Evolutionary conservation across 2,888 invertebrate genomes (phyloP).

Genomic region (Meliscaeva auricollis): DNA sequence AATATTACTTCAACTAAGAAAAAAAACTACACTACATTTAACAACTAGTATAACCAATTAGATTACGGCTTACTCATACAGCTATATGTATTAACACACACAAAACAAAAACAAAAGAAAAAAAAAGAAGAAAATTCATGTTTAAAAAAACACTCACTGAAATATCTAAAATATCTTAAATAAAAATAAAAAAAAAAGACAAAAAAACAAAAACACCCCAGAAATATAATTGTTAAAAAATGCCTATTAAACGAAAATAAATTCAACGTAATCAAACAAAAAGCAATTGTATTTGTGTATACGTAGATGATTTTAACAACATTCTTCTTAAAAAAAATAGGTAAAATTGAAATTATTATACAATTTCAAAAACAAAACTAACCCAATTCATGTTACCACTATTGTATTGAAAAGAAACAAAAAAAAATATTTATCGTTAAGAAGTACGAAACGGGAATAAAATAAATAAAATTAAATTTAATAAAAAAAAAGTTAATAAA

Average conservation of each 20-base stretch:
- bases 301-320: constrained; percentile 3
- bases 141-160: constrained; percentile 65
- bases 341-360: constrained; percentile 50
- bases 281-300: constrained; percentile 28
- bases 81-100: constrained; percentile 42
- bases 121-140: constrained; percentile 37
- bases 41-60: constrained; percentile 65
- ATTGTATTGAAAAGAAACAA: constrained; percentile 36
- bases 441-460: constrained; percentile 48
- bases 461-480: constrained; percentile 12
- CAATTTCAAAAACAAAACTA: constrained; percentile 50
- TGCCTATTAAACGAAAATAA: constrained; percentile 45
- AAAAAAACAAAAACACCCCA: too few relatives aligned
- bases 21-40: constrained; percentile 59
- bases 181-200: constrained; percentile 11
- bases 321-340: constrained; percentile 37
- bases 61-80: constrained; percentile 64
- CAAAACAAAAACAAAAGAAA: constrained; percentile 37
- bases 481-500: not conserved
- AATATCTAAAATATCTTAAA: constrained; percentile 21
- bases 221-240: not conserved
- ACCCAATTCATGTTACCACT: constrained; percentile 61
- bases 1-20: constrained; percentile 48
- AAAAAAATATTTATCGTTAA: constrained; percentile 38
- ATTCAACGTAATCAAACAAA: constrained; percentile 51